Percentiles rank a stretch among this genome's conserved stretches.
Conservation (phyloP, 2,797 vertebrate genomes). For the Remorina albescens region DNA sequence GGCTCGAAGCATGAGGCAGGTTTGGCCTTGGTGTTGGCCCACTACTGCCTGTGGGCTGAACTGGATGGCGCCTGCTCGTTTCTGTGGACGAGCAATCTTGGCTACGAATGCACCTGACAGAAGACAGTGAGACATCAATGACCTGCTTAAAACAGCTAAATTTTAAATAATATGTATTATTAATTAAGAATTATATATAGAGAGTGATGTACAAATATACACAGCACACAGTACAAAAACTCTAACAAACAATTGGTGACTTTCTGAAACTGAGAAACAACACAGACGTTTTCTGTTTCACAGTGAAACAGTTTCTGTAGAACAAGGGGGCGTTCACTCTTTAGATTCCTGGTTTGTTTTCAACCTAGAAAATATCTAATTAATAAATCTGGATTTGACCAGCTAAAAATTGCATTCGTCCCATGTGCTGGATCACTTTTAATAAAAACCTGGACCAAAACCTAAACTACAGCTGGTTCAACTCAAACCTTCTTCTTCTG, state of each 20-base stretch:
- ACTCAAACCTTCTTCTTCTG: neutral
- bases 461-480: neutral
- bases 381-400: neutral
- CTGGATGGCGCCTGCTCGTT: constrained; percentile 91
- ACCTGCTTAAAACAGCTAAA: too few species aligned
- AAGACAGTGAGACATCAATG: constrained; percentile 19
- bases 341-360: too few species aligned
- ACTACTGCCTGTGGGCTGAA: constrained; percentile 93
- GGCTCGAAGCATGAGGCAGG: constrained; percentile 91
- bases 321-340: too few species aligned
- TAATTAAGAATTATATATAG: too few species aligned
- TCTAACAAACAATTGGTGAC: too few species aligned
- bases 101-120: constrained; percentile 96
- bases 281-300: too few species aligned
- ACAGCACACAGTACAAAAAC: too few species aligned
- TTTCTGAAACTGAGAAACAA: too few species aligned
- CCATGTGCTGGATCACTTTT: neutral
- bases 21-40: constrained; percentile 88
- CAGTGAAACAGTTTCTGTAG: too few species aligned
- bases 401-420: neutral
- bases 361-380: too few species aligned
- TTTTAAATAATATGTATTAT: too few species aligned
- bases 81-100: constrained; percentile 96
- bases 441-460: neutral
- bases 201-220: too few species aligned